Conservation (phyloP, 1,140 invertebrate species). For the Drosophila truncata region DNA sequence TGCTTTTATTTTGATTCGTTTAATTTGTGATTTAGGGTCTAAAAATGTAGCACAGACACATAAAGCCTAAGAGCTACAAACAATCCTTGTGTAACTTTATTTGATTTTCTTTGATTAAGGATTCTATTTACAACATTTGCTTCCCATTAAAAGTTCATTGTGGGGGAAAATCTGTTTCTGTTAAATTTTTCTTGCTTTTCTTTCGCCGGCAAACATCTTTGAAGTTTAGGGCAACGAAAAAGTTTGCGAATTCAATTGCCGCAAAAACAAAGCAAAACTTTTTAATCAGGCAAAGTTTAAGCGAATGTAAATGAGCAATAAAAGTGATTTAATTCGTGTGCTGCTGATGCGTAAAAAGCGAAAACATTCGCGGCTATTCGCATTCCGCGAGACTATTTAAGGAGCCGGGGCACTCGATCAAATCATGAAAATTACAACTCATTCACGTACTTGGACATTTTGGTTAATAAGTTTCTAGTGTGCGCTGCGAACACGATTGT, state of each 20-base stretch:
- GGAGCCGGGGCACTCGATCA: conserved; percentile 43
- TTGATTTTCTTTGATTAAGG: not conserved
- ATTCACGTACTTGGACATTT: conserved; percentile 31
- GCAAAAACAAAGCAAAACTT: conserved; percentile 25
- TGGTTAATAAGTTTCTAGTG: conserved; percentile 46
- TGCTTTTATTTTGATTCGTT: not conserved
- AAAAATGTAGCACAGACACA: not conserved
- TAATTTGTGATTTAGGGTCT: not conserved
- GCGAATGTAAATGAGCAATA: conserved; percentile 41
- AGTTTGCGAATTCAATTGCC: conserved; percentile 44
- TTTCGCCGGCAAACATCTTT: conserved; percentile 34
- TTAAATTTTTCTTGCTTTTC: not conserved
- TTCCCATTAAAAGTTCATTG: not conserved
- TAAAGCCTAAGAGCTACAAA: not conserved
- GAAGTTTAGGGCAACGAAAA: conserved; percentile 29
- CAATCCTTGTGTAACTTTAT: not conserved
- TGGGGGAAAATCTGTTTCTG: not conserved
- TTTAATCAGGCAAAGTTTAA: conserved; percentile 38
- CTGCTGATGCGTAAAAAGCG: conserved; percentile 49
- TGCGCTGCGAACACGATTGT: conserved; percentile 34
- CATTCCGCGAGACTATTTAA: conserved; percentile 33
- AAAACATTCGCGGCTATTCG: conserved; percentile 45
- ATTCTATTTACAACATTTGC: conserved; percentile 11
- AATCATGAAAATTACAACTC: conserved; percentile 44
- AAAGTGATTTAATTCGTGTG: conserved; percentile 38